Base-by-base conservation (phyloP, 2,888 invertebrate genomes). In the Acrocyrtus sp. region DNA sequence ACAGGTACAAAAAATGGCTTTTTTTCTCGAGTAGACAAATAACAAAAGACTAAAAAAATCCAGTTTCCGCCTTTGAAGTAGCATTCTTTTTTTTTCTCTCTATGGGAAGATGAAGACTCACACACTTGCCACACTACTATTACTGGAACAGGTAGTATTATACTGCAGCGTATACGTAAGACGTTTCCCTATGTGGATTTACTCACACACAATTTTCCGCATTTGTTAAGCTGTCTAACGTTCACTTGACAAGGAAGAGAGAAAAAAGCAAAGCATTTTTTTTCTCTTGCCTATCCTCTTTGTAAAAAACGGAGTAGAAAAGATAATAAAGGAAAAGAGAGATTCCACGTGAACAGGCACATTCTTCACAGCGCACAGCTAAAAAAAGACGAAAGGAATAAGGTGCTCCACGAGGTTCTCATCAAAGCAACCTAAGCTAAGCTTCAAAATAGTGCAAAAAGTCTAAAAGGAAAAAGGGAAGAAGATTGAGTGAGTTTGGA, bases 341-440 rank as follows among this genome's bases (percentile, higher is more conserved):
- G 51, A 51, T 63, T 63, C 53, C 62, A 63, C 62, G 53, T 63
- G 62, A 63, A 50, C 61, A 48, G 12, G 12, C 27, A 43, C 53
- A 26, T 51, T 63, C 62, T 53, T 53, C 22, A 21, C 22, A 17
- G 24, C 26, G 17, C 34, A 8, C 24, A 17, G 17, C 17, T 39
- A 39, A 61, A 29, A 48, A 22, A 56, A 21, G 56, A 19, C 26
- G 17, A 53, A 17, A 34, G 34, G 12, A 12, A 34, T 8, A 34
- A 34, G 34, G 34, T 34, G 34, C 34, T 34, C 12, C 34, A 34
- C 34, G 12, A 34, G 12, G 34, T 34, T 34, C 34, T 34, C 34
- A 34, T 34, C 34, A 34, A 34, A 34, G 34, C 5, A 34, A 34
- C 34, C 34, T 34, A n/a, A n/a, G 5, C 34, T 34, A 5, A 34